These are phyloP conservation scores for Himantopus leucocephalus DNA, from an alignment of 2,113 vertebrate species.

Conservation along the genomic window DNA sequence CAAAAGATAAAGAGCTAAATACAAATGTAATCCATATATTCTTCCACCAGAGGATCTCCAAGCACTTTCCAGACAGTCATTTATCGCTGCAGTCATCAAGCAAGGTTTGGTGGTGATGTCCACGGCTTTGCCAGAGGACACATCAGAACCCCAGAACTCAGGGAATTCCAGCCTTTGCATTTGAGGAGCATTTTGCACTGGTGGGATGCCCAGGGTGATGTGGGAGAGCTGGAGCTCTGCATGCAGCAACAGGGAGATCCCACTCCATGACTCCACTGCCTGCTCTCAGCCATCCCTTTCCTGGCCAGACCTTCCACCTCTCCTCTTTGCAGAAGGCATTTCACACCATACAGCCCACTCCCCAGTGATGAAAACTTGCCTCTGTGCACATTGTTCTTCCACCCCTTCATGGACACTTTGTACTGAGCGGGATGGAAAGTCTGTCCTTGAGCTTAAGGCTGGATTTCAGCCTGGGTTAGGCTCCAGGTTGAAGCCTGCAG, in stretches of 20 bases:
- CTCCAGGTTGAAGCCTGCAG: neutral
- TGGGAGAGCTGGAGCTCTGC: neutral
- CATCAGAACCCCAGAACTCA: neutral
- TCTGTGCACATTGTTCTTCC: neutral
- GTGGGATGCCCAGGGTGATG: fast-evolving
- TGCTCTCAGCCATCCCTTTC: neutral
- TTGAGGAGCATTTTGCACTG: neutral
- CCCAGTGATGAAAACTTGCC: neutral
- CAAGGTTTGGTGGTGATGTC: neutral
- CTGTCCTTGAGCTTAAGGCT: neutral
- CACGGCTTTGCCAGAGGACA: neutral
- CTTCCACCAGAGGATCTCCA: neutral
- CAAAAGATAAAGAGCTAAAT: neutral
- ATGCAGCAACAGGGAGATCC: fast-evolving
- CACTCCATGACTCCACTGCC: fast-evolving
- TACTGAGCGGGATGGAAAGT: fast-evolving
- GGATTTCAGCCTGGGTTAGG: neutral
- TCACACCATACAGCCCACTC: fast-evolving
- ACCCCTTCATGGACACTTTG: neutral
- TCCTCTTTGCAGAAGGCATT: neutral
- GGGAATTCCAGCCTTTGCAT: neutral
- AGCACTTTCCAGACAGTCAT: neutral
- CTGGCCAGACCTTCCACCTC: neutral
- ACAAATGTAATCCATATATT: neutral
- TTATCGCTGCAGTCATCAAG: neutral